These are phyloP conservation scores for Drosophila grimshawi DNA, from an alignment of 1,140 invertebrate species.

Conservation along the genomic window DNA sequence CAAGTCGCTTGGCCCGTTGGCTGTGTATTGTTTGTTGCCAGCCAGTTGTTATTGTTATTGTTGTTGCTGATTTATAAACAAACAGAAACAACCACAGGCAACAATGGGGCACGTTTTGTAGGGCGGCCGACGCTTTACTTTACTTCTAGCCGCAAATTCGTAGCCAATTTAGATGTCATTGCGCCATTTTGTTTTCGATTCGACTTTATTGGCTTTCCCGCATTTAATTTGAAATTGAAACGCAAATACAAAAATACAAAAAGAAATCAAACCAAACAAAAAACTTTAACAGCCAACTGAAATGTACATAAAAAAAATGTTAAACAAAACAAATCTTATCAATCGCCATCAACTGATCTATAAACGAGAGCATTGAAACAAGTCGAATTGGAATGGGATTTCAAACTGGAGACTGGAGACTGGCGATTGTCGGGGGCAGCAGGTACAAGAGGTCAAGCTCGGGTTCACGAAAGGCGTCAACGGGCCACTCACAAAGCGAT, in stretches of 20 bases:
- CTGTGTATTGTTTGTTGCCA: constrained; percentile 38
- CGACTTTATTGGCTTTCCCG: constrained; percentile 48
- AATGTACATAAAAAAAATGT: constrained; percentile 10
- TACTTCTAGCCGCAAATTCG: constrained; percentile 48
- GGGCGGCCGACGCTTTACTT: constrained; percentile 28
- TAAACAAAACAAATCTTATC: constrained; percentile 56
- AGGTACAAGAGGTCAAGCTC: constrained; percentile 43
- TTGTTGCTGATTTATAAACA: constrained; percentile 24
- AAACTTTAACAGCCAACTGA: background rate
- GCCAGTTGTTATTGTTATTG: constrained; percentile 12
- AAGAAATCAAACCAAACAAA: background rate
- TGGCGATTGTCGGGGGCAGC: background rate
- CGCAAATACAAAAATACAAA: constrained; percentile 25
- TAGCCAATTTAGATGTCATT: constrained; percentile 77
- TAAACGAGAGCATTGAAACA: constrained; percentile 44
- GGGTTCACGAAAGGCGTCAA: constrained; percentile 61
- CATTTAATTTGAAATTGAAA: constrained; percentile 57
- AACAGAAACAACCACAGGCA: constrained; percentile 27
- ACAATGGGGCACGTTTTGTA: constrained; percentile 44
- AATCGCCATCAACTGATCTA: constrained; percentile 44
- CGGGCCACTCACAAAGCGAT: constrained; percentile 71
- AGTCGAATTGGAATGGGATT: constrained; percentile 7
- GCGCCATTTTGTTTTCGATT: constrained; percentile 61
- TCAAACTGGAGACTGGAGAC: background rate
- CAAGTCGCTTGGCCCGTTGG: constrained; percentile 56